Base-by-base conservation (phyloP, 2,113 vertebrate species). In the Aegithalos caudatus region DNA sequence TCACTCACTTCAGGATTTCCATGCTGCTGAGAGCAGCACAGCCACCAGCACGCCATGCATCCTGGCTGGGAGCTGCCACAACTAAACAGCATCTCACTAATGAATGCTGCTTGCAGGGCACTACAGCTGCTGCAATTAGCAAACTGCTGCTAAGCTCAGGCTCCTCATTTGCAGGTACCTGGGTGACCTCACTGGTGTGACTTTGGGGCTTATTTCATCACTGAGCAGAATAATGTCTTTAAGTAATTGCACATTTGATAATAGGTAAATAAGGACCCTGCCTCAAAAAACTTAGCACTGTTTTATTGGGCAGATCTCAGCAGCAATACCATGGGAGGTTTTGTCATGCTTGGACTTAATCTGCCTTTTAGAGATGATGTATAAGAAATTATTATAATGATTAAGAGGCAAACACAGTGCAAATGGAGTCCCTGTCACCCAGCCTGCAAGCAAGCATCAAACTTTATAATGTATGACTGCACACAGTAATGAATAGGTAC, bases 361-460 rank as follows among this genome's bases (percentile, higher is more conserved):
- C 67, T 88, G 53, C 71, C 60, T 88, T 85, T 71, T 37, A 64
- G 60, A 95, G 57, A 86, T 64, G 27, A 67, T 42, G 29, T 56
- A 56, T 44, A 90, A 90, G 62, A 72, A 86, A 96, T 91, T 70
- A 94, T 42, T 80, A 48, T 50, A 40, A 92, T 67, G 82, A 93
- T 94, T 95, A 96, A 95, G 79, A 81, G 85, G 33, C 71, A 95
- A 74, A 73, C 77, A 78, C 44, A 80, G 76, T 0, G 0, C 51
- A 92, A 95, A 90, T 61, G 44, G 47, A 90, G 56, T 74, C n/a
- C 48, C n/a, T 81, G 60, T 81, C 81, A 67, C 64, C 51, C 14
- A 61, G 76, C 60, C 47, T 93, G 71, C 37, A 88, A 92, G 64
- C 22, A 86, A 86, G 77, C 76, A 80, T 83, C 88, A 92, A 94